A percentile compares a stretch with the other conserved stretches of the same genome.
Evolutionary conservation across 2,888 invertebrate species (phyloP).

Genomic region (Phyto melanocephala): DNA sequence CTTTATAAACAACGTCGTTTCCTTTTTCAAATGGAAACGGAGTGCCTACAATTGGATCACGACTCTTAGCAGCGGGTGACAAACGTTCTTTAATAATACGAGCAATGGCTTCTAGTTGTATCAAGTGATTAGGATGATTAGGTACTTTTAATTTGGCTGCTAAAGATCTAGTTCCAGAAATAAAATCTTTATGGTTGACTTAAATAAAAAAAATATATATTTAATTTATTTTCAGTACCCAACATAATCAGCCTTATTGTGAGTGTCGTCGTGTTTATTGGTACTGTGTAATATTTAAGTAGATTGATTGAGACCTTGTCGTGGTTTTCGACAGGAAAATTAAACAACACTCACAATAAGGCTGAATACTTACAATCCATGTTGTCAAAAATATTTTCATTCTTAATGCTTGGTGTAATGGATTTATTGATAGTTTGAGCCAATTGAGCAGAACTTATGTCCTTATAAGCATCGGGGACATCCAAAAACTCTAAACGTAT

Average conservation of each 20-base stretch:
- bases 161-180: slow-evolving; percentile 88
- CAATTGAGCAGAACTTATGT: slow-evolving; percentile 82
- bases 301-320: too few relatives aligned
- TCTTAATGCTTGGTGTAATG: slow-evolving; percentile 85
- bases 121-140: slow-evolving; percentile 88
- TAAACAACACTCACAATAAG: too few relatives aligned
- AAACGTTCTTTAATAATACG: slow-evolving; percentile 82
- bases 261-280: too few relatives aligned
- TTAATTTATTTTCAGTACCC: not conserved
- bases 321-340: too few relatives aligned
- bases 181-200: slow-evolving; percentile 92
- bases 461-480: slow-evolving; percentile 85
- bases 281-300: too few relatives aligned
- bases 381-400: slow-evolving; percentile 90
- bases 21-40: slow-evolving; percentile 85
- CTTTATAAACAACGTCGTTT: slow-evolving; percentile 81
- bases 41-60: slow-evolving; percentile 79
- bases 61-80: slow-evolving; percentile 80
- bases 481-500: slow-evolving; percentile 90
- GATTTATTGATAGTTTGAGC: slow-evolving; percentile 81
- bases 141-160: slow-evolving; percentile 89
- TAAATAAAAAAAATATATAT: not conserved
- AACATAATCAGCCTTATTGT: too few relatives aligned
- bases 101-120: slow-evolving; percentile 85
- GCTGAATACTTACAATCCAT: slow-evolving; percentile 86